Evolutionary conservation across 64 coral and sea anemone species (phyloP).

Genomic region (Anthopleura sola): DNA sequence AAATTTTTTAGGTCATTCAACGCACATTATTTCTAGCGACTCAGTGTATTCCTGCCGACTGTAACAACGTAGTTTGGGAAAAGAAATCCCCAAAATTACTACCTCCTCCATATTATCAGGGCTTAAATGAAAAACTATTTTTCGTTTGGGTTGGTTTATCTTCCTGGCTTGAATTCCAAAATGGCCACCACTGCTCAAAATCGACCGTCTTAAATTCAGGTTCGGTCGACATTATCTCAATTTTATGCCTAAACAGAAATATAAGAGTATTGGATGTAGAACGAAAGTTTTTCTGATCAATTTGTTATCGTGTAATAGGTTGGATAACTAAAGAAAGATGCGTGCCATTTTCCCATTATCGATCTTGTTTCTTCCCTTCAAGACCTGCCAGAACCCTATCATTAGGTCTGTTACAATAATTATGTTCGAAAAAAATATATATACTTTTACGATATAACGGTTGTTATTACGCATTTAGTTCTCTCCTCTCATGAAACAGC

Average conservation of each 20-base stretch:
- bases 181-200: background rate
- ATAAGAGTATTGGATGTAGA: too few species aligned
- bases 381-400: too few species aligned
- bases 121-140: background rate
- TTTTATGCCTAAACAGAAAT: too few species aligned
- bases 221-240: too few species aligned
- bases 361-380: background rate
- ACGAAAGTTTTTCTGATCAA: too few species aligned
- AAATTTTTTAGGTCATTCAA: too few species aligned
- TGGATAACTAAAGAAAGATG: background rate
- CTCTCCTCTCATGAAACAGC: background rate
- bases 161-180: too few species aligned
- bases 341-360: background rate
- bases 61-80: too few species aligned
- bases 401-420: background rate
- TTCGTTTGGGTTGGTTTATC: background rate
- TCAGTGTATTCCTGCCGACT: too few species aligned
- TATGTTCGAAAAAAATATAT: background rate
- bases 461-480: background rate
- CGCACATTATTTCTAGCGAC: too few species aligned
- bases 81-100: too few species aligned
- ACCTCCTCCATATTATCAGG: background rate
- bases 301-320: background rate
- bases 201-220: too few species aligned
- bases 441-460: background rate